Conservation (phyloP, 2,113 vertebrate genomes). For the Hippotragus niger region DNA sequence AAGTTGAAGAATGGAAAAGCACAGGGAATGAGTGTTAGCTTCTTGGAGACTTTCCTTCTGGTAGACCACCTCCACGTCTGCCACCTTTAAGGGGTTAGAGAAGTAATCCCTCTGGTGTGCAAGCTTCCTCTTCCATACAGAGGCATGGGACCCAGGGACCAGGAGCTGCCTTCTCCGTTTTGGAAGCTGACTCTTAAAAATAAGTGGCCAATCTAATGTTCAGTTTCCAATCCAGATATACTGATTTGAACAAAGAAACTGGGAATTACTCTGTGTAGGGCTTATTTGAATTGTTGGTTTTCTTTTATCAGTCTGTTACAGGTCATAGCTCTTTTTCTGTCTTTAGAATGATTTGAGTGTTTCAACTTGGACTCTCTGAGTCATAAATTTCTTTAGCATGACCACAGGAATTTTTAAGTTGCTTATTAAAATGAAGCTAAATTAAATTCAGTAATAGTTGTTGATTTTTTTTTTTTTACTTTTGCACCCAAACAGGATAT, state of each 20-base stretch:
- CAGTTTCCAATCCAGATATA: not conserved
- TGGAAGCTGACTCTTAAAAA: not conserved
- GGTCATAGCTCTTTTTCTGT: not conserved
- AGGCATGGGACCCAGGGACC: not conserved
- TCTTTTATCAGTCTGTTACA: not conserved
- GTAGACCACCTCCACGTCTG: not conserved
- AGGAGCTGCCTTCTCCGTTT: not conserved
- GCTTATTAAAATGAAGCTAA: not conserved
- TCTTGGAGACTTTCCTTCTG: not conserved
- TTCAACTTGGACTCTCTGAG: not conserved
- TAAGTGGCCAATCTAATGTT: not conserved
- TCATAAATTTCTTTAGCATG: not conserved
- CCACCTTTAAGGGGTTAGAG: not conserved
- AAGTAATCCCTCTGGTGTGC: not conserved
- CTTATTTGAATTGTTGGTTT: not conserved
- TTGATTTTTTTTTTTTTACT: not conserved
- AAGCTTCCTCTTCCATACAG: not conserved
- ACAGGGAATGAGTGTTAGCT: not conserved
- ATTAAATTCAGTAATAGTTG: conserved; percentile 6
- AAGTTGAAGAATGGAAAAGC: not conserved
- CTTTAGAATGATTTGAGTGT: not conserved
- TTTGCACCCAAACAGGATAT: not conserved
- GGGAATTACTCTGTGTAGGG: not conserved
- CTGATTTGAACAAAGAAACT: not conserved
- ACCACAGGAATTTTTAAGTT: not conserved